These are phyloP conservation scores for Tetranychus cinnabarinus DNA, from an alignment of 1,140 invertebrate genomes.

Conservation along the genomic window DNA sequence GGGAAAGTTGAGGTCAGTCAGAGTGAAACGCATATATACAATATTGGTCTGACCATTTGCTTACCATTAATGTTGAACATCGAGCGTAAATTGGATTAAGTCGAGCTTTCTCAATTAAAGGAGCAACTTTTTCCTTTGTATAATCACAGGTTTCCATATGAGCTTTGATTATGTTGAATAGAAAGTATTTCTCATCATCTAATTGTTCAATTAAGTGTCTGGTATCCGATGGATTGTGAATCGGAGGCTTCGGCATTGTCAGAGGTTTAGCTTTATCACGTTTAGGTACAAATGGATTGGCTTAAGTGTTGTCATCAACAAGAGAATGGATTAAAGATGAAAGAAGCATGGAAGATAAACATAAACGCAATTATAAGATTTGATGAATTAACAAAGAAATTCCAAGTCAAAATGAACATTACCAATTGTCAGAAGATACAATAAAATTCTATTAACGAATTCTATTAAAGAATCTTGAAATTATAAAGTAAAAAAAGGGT, in stretches of 20 bases:
- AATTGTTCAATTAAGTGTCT: slow-evolving; percentile 60
- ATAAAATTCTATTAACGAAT: no score
- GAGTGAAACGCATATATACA: no score
- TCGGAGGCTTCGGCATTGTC: slow-evolving; percentile 89
- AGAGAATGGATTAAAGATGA: slow-evolving; percentile 76
- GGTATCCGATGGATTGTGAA: slow-evolving; percentile 59
- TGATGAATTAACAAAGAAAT: slow-evolving; percentile 97
- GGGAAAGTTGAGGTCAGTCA: no score
- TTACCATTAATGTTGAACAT: slow-evolving; percentile 34
- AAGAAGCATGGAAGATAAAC: slow-evolving; percentile 73
- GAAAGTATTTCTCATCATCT: slow-evolving; percentile 61
- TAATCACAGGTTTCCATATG: slow-evolving; percentile 88
- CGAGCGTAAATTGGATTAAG: slow-evolving; percentile 65
- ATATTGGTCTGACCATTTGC: no score
- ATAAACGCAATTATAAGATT: slow-evolving; percentile 86
- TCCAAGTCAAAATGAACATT: slow-evolving; percentile 51
- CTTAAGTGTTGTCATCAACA: slow-evolving; percentile 91
- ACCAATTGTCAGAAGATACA: slow-evolving; percentile 58
- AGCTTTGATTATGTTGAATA: slow-evolving; percentile 61
- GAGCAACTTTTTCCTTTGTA: slow-evolving; percentile 69
- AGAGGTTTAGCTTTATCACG: slow-evolving; percentile 93
- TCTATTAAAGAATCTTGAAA: no score
- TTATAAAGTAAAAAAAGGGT: no score
- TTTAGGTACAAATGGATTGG: slow-evolving; percentile 94
- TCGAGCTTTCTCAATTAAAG: slow-evolving; percentile 52